Conservation (phyloP, 2,113 vertebrate species). For the Sprattus sprattus region DNA sequence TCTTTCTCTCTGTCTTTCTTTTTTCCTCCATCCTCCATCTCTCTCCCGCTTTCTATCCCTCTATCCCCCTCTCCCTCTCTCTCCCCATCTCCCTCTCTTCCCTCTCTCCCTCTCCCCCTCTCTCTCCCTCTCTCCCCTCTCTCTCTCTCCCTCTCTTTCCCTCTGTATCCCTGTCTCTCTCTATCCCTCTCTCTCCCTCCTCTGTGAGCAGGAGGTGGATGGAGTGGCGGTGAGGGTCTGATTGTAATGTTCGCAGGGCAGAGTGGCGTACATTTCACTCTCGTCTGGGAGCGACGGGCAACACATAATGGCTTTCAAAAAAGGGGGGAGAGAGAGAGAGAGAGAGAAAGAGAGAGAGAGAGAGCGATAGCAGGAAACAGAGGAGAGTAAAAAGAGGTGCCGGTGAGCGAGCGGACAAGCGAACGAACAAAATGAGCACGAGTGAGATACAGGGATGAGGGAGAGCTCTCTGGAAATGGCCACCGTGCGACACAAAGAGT, state of each 20-base stretch:
- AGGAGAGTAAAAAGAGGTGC: slow-evolving; percentile 1
- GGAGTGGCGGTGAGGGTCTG: neutral
- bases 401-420: neutral
- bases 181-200: too few relatives aligned
- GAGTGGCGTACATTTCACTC: slow-evolving; percentile 42
- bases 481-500: slow-evolving; percentile 47
- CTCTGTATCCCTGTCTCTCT: too few relatives aligned
- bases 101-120: neutral
- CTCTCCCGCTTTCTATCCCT: neutral
- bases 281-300: slow-evolving; percentile 31
- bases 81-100: neutral
- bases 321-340: slow-evolving; percentile 15
- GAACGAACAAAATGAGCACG: neutral
- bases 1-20: slow-evolving; percentile 30
- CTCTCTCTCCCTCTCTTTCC: neutral
- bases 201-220: neutral
- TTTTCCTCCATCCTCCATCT: too few relatives aligned
- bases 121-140: neutral
- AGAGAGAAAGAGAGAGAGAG: slow-evolving; percentile 19
- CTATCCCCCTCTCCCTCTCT: too few relatives aligned
- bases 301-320: slow-evolving; percentile 38
- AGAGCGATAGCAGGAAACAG: neutral
- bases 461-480: slow-evolving; percentile 20
- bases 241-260: slow-evolving; percentile 27
- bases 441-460: neutral